Evolutionary conservation across 2,113 vertebrate genomes (phyloP), one percentile per base, ranked within the genome.

Genomic region (Murina feae): DNA sequence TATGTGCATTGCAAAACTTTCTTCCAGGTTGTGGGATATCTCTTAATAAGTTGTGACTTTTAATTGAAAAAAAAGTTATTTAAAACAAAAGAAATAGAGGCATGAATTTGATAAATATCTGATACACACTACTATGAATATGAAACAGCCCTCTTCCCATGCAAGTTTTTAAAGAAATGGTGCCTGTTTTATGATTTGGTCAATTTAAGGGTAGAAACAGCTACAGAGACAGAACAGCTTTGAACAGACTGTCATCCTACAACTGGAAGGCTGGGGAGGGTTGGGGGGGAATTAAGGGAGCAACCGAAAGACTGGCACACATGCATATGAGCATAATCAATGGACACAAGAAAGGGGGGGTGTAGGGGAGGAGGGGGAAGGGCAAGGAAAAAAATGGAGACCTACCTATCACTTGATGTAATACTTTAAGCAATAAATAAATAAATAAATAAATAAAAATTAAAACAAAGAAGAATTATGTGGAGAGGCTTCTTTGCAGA

Each of bases 31-130:
- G 4, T 60, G 11, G 6, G 13, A 58, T 51, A 65, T 65, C 28
- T 91, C 87, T 83, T 94, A 65, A 66, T 68, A 83, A 79, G 3
- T 32, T 86, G 39, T 74, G 79, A 89, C 76, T 89, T 91, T 82
- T 55, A 69, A 89, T 84, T 0, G 28, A 84, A 44, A 5, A 83
- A 23, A 63, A 76, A 42, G 55, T 92, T 79, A 86, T 82, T 81
- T 93, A 13, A 75, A 25, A 28, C 51, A 83, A 35, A 75, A 55
- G 42, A 55, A 85, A 60, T 37, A 47, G 68, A 42, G 2, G 28
- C 25, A 49, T 47, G 9, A 28, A 32, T 60, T 60, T 28, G 28
- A 25, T 49, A 78, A 47, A 17, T 81, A 35, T 51, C 23, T 79
- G 20, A 51, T 42, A 37, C 3, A 42, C 25, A 35, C 2, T 65